These are phyloP conservation scores for Hydropotes inermis DNA, from an alignment of 2,113 vertebrate species.

Conservation along the genomic window DNA sequence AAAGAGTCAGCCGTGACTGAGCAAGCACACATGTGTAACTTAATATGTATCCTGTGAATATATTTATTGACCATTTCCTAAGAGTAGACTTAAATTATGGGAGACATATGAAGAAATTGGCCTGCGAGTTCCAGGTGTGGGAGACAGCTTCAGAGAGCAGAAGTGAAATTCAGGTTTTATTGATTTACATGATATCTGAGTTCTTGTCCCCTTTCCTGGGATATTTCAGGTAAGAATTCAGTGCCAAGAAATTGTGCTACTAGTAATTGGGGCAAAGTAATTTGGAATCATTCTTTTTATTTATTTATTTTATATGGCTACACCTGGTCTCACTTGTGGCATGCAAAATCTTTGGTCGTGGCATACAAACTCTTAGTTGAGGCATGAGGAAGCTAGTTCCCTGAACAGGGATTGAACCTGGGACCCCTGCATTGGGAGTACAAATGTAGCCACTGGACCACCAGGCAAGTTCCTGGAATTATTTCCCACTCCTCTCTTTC, in stretches of 20 bases:
- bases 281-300: background rate
- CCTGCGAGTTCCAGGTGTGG: background rate
- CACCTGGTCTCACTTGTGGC: background rate
- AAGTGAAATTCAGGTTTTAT: background rate
- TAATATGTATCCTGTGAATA: background rate
- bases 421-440: background rate
- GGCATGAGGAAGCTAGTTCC: background rate
- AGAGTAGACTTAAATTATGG: background rate
- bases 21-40: background rate
- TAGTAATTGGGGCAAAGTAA: background rate
- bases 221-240: background rate
- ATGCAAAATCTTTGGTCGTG: background rate
- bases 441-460: background rate
- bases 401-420: background rate
- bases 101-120: background rate
- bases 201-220: background rate
- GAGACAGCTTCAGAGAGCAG: background rate
- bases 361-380: background rate
- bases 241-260: background rate
- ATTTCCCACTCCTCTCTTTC: background rate
- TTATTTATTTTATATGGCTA: background rate
- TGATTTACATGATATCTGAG: background rate
- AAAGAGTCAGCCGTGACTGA: background rate
- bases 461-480: background rate
- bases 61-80: background rate